Base-by-base conservation (phyloP, 2,888 invertebrate genomes). In the Ophion slaviceki region DNA sequence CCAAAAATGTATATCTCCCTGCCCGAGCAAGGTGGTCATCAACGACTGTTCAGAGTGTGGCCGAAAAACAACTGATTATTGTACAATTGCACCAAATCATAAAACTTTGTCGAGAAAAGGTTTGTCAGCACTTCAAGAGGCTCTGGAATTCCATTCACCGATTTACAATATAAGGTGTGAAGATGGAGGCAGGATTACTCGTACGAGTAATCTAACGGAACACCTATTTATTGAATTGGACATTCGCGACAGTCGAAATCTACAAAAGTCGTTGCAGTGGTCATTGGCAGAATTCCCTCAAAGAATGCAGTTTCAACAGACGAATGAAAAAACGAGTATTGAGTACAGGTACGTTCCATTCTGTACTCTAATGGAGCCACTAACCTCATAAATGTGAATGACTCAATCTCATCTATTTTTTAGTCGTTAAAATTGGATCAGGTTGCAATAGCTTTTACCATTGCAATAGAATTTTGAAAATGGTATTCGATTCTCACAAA, bases 21-120 rank as follows among this genome's bases (percentile, higher is more conserved):
- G 70, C 40, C 70, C 70, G 24, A 78, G 78, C 61, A 24, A 40
- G 24, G 8, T 57, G 20, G 78, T 61, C 57, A 62, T 24, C 45
- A 47, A 78, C 40, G 14, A 61, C 10, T 78, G 78, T 78, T 62
- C 78, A 24, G 45, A 36, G 68, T 78, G 78, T 70, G 61, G 59
- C n/a, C 32, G 7, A 62, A 53, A 67, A 45, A 62, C 40, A 62
- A 32, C 14, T n/a, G 7, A 45, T 59, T 64, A 61, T 70, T 10
- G 24, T 3, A 78, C 70, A 17, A 78, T 78, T 14, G 59, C 78
- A 61, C 78, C 78, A 45, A 70, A 70, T 62, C 78, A 78, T 17
- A 68, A 45, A 40, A 17, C 47, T 61, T 5, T 68, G n/a, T 24
- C 4, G 40, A 36, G 40, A 14, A 78, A 78, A 70, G 79, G 70